Base-by-base conservation (phyloP, 2,113 vertebrate genomes). In the Leptocoma aspasia region DNA sequence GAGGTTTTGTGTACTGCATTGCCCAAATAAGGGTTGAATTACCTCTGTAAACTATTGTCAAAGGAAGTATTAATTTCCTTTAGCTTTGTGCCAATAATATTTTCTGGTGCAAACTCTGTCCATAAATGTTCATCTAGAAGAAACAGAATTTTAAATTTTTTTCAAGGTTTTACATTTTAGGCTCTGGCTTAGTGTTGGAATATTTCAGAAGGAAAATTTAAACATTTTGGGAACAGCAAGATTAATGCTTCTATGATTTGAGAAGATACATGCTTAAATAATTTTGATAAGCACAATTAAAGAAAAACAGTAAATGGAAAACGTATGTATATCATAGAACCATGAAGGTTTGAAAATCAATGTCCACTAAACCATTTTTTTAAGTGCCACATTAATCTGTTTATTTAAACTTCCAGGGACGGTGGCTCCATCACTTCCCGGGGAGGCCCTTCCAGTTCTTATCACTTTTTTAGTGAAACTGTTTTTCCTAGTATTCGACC, bases 301-400 rank as follows among this genome's bases (percentile, higher is more conserved):
- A 56, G 31, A 49, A 50, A 45, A 12, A 31, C 4, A 65, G 8
- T 19, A 79, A 84, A 50, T 27, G 9, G 9, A 61, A 88, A 82
- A 47, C 4, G 7, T 24, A 14, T 33, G 1, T 24, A 8, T 81
- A 37, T 37, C 26, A 72, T 28, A 16, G 35, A 65, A 89, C 50
- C 22, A 57, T 37, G 28, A 37, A 81, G 37, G 6, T 4, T 57
- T 31, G 12, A 57, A 81, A 65, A 65, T 28, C 1, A 44, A 16
- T 50, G 42, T 27, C 27, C 22, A 44, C 10, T 33, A 37, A 50
- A 59, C 4, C 10, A 44, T 23, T 81, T 33, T 26, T 10, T 13
- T 2, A 28, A 65, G 17, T 65, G 10, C 18, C 31, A 73, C 0
- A 0, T 65, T 54, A 50, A 13, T 2, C 37, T 13, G 1, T 50